phyloP scores from a whole-genome alignment of 2,113 vertebrate genomes.

The Oncorhynchus kisutch region DNA sequence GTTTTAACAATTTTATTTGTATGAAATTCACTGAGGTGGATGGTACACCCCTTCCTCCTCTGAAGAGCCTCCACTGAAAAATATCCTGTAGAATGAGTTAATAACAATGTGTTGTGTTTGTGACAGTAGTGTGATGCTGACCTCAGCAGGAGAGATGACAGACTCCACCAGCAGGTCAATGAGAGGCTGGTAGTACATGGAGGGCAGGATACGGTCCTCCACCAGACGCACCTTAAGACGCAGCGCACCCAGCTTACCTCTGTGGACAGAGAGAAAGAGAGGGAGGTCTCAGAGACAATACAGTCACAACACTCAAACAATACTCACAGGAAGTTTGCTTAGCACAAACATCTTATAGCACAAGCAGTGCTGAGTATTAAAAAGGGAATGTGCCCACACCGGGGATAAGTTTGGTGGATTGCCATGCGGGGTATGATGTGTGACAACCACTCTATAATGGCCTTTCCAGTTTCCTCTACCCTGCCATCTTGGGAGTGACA shows the following conservation, averaged over 20 bases:
- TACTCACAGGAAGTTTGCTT: neutral
- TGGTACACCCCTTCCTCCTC: too few relatives aligned
- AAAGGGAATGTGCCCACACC: neutral
- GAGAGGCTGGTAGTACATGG: constrained; percentile 80
- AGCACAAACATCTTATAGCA: too few relatives aligned
- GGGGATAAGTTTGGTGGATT: neutral
- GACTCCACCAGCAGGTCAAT: constrained; percentile 82
- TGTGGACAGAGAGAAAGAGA: constrained; percentile 21
- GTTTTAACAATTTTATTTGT: too few relatives aligned
- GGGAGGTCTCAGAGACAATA: neutral
- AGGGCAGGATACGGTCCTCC: constrained; percentile 83
- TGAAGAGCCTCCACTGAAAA: too few relatives aligned
- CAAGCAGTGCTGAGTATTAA: too few relatives aligned
- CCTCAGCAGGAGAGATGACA: constrained; percentile 73
- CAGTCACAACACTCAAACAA: neutral
- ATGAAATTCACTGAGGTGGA: too few relatives aligned
- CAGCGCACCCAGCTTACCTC: constrained; percentile 84
- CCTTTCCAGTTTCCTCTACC: too few relatives aligned
- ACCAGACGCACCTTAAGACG: constrained; percentile 81
- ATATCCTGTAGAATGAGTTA: too few relatives aligned
- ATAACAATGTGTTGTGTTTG: too few relatives aligned
- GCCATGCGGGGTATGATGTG: neutral
- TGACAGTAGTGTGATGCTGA: constrained; percentile 21
- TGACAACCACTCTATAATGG: neutral
- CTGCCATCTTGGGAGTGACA: neutral